Conservation (phyloP, 2,888 invertebrate species). For the Acheta domesticus region DNA sequence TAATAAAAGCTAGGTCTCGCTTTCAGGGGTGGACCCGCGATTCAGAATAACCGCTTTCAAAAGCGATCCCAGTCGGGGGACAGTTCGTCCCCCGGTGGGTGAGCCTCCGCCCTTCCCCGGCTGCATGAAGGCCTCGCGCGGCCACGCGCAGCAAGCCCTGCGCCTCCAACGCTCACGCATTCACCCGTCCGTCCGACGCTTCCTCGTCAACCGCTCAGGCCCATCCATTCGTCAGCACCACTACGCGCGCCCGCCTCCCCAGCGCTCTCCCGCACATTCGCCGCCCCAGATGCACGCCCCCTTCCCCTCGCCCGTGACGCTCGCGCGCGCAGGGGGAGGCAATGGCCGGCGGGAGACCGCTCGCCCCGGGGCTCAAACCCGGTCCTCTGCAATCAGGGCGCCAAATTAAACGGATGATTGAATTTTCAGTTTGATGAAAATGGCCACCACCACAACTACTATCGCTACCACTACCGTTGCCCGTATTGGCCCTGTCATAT, state of each 20-base stretch:
- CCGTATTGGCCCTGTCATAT: neutral
- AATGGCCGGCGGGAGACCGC: neutral
- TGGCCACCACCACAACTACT: neutral
- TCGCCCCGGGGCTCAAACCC: neutral
- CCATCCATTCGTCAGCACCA: neutral
- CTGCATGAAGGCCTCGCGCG: neutral
- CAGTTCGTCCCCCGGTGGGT: too few species aligned
- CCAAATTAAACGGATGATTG: slow-evolving; percentile 18
- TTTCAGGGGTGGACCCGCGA: too few species aligned
- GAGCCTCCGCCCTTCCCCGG: neutral
- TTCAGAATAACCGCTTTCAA: too few species aligned
- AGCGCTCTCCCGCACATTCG: neutral
- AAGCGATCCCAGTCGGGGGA: too few species aligned
- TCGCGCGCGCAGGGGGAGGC: neutral
- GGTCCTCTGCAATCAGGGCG: slow-evolving; percentile 1
- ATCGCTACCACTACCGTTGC: neutral
- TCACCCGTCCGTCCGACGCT: neutral
- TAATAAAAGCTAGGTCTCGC: too few species aligned
- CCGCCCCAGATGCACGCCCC: neutral
- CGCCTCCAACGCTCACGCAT: neutral
- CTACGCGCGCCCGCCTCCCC: neutral
- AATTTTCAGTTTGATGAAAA: slow-evolving; percentile 18
- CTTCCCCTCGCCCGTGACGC: neutral
- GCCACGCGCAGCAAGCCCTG: neutral
- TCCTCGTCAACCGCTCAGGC: neutral